A percentile compares a stretch with the other conserved stretches of the same genome.
phyloP scores from a whole-genome alignment of 2,113 vertebrate genomes.

The Manacus vitellinus region DNA sequence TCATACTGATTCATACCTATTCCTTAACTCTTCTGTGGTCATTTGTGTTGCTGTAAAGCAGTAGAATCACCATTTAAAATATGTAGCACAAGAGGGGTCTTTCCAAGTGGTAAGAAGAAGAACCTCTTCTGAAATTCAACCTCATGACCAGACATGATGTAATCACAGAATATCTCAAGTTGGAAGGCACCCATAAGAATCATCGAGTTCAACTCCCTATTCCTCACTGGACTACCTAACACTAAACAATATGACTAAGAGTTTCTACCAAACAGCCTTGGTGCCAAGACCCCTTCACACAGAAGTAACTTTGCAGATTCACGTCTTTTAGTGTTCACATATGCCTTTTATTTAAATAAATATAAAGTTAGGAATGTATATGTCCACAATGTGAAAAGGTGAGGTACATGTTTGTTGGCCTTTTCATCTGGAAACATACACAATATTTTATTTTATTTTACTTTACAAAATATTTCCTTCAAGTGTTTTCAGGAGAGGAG shows the following conservation, averaged over 20 bases:
- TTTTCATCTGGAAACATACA: neutral
- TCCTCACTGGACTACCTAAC: neutral
- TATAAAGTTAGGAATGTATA: neutral
- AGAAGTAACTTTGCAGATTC: neutral
- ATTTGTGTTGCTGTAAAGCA: neutral
- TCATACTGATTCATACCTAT: neutral
- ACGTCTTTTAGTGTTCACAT: neutral
- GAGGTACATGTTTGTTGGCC: neutral
- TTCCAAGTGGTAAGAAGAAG: neutral
- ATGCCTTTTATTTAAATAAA: neutral
- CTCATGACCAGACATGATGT: neutral
- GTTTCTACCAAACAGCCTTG: neutral
- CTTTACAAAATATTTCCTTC: conserved; percentile 1
- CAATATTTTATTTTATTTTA: neutral
- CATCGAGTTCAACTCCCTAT: neutral
- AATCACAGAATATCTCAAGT: neutral
- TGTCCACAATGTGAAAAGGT: neutral
- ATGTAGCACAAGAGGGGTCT: accelerated
- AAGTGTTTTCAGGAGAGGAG: conserved; percentile 4
- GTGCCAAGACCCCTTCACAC: neutral
- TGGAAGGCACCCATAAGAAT: neutral
- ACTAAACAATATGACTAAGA: neutral
- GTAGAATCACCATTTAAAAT: neutral
- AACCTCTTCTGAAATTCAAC: neutral
- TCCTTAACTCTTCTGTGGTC: neutral